Evolutionary conservation across 2,888 invertebrate species (phyloP), one percentile per base, ranked within the genome.

Genomic region (Cantharis rufa): DNA sequence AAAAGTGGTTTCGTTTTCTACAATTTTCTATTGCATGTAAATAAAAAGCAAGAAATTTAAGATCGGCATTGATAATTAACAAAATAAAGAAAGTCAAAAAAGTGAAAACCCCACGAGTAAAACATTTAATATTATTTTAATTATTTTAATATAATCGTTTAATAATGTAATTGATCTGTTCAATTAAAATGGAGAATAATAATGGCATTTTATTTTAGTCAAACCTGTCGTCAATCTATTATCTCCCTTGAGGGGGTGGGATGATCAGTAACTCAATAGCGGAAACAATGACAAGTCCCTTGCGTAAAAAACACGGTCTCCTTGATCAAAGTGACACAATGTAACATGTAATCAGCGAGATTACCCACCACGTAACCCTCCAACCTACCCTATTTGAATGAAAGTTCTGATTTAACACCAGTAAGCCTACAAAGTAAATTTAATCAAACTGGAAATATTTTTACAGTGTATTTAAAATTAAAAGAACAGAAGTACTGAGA

Each of bases 321-420:
- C 85, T 84, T 84, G 86, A 87, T 87, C 86, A 85, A 86, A 86
- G 85, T 85, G 85, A 84, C 86, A 85, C 86, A 86, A 86, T 86
- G 87, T 86, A 87, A 87, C 86, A 84, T 86, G 87, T 85, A 87
- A 87, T 87, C 87, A 86, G 83, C 81, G 84, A 84, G 85, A 86
- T 86, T 86, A 83, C 84, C 82, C 82, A 79, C 78, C 79, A 81
- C 80, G 79, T 78, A 76, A 81, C 82, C 82, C 81, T 78, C 78
- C 78, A 70, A 62, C 62, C 21, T 80, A 80, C 82, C 70, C 81
- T 76, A 78, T 81, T 80, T 71, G 70, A 70, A 72, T 24, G 21
- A 61, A 70, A 16, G 62, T 78, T 70, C 16, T 66, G 72, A 27
- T 66, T 71, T 11, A 16, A 16, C 66, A 18, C 64, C 28, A 70